Evolutionary conservation across 2,888 invertebrate genomes (phyloP).

Genomic region (Xestia xanthographa): DNA sequence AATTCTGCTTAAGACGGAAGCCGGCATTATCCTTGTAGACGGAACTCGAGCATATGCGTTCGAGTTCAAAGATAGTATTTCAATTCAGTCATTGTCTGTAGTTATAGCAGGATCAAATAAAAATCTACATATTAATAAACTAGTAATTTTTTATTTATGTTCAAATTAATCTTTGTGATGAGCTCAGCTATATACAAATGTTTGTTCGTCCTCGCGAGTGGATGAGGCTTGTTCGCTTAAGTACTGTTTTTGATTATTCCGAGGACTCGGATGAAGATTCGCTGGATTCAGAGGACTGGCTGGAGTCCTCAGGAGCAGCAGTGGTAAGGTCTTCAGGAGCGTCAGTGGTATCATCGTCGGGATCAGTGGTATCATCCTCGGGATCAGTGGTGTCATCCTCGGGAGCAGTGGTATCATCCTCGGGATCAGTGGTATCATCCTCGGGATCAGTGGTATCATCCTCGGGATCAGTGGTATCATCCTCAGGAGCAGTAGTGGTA

Average conservation of each 20-base stretch:
- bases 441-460: neutral
- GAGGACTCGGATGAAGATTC: conserved; percentile 18
- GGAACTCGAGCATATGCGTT: neutral
- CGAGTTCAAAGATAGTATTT: neutral
- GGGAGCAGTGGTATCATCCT: neutral
- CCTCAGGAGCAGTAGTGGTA: neutral
- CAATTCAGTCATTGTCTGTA: neutral
- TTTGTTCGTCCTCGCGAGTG: neutral
- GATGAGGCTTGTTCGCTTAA: neutral
- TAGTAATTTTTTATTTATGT: neutral
- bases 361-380: neutral
- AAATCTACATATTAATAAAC: conserved; percentile 1
- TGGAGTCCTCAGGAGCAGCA: neutral
- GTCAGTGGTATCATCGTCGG: neutral
- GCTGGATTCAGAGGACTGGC: conserved; percentile 8
- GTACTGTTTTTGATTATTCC: neutral
- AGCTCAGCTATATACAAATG: neutral
- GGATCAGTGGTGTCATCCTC: neutral
- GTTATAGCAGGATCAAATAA: neutral
- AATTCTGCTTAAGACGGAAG: conserved; percentile 1
- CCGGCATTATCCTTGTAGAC: neutral
- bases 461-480: neutral
- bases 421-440: neutral
- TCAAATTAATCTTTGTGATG: neutral
- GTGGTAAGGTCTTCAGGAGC: neutral